Percentiles rank a stretch among this genome's conserved stretches.
These are phyloP conservation scores for Probosciger aterrimus DNA, from an alignment of 2,113 vertebrate genomes.

Conservation along the genomic window DNA sequence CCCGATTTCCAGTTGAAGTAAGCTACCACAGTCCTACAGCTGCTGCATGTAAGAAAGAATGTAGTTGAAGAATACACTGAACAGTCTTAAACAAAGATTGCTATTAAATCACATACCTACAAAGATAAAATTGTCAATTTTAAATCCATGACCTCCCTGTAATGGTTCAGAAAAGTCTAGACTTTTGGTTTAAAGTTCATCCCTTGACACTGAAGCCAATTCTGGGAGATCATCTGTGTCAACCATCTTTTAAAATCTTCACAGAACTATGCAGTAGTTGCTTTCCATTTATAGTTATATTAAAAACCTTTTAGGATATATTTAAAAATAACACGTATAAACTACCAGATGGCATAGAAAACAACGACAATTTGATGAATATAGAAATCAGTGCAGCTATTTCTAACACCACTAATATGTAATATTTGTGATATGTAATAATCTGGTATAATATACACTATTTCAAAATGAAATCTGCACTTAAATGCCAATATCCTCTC, in stretches of 20 bases:
- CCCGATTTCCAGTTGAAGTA: neutral
- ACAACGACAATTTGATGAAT: constrained; percentile 69
- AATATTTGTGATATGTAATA: constrained; percentile 78
- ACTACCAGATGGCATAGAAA: constrained; percentile 68
- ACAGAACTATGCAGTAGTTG: neutral
- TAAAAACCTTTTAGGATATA: constrained; percentile 64
- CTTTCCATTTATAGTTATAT: constrained; percentile 45
- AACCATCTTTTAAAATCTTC: neutral
- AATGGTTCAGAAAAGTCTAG: neutral
- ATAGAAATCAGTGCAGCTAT: constrained; percentile 65
- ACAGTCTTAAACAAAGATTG: neutral
- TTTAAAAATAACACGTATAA: constrained; percentile 68
- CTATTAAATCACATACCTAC: neutral
- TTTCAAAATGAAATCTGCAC: constrained; percentile 82
- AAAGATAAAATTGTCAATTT: neutral
- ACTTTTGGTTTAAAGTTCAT: neutral
- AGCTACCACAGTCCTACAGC: neutral
- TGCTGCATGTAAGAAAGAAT: neutral
- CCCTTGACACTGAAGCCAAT: neutral
- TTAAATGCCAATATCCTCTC: constrained; percentile 85
- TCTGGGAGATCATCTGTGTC: neutral
- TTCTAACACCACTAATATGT: constrained; percentile 68
- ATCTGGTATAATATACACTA: constrained; percentile 74
- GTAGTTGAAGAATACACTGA: neutral
- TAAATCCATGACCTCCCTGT: neutral